Evolutionary conservation across 2,113 vertebrate genomes (phyloP).

Genomic region (Xiphophorus couchianus): DNA sequence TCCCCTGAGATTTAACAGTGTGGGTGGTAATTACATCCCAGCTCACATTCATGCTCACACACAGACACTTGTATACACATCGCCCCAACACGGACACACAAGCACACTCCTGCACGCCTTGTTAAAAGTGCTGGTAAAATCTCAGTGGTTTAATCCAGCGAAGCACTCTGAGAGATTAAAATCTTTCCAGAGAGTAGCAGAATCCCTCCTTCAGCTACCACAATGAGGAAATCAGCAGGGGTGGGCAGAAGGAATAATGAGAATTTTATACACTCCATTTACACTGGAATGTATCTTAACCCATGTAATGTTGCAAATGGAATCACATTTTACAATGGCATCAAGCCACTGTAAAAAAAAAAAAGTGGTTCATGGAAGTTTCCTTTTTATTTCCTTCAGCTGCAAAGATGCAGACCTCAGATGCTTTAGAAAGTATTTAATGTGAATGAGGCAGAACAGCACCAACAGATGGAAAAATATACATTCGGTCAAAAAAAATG

Average conservation of each 20-base stretch:
- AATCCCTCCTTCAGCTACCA: slow-evolving; percentile 25
- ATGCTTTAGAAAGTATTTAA: neutral
- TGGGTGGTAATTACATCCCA: slow-evolving; percentile 64
- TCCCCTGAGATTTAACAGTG: slow-evolving; percentile 45
- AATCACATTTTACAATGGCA: neutral
- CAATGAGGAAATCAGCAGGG: slow-evolving; percentile 14
- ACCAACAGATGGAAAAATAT: neutral
- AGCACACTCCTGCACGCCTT: neutral
- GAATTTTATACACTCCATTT: slow-evolving; percentile 43
- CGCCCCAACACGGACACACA: slow-evolving; percentile 24
- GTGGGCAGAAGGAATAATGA: slow-evolving; percentile 46
- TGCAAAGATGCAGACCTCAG: neutral
- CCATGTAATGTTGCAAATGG: slow-evolving; percentile 2
- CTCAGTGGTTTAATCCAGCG: slow-evolving; percentile 13
- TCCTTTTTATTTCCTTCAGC: rapidly evolving
- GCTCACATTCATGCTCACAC: slow-evolving; percentile 9
- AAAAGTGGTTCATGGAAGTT: neutral
- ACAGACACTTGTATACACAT: slow-evolving; percentile 1
- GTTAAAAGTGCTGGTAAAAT: slow-evolving; percentile 3
- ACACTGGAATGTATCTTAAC: slow-evolving; percentile 36
- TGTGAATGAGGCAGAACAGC: neutral
- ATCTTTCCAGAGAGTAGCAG: slow-evolving; percentile 15
- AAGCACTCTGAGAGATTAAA: slow-evolving; percentile 42
- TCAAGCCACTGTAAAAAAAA: neutral
- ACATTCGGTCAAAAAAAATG: neutral